These are phyloP conservation scores for Crotalus tigris DNA, from an alignment of 2,113 vertebrate species.

Conservation along the genomic window DNA sequence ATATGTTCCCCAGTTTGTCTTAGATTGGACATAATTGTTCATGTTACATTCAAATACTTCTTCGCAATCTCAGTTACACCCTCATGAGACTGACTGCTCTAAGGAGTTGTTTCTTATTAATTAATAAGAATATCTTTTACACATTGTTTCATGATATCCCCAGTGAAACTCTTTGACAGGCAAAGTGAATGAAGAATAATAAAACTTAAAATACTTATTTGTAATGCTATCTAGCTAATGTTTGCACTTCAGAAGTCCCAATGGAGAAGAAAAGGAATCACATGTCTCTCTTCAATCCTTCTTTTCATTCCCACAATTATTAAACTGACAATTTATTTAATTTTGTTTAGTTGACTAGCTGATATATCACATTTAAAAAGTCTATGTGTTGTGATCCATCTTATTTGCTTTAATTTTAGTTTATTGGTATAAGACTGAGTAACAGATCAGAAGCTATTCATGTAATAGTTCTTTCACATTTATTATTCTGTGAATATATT, in stretches of 20 bases:
- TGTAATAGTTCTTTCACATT: background rate
- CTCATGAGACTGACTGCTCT: background rate
- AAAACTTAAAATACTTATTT: slow-evolving; percentile 5
- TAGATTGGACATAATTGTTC: background rate
- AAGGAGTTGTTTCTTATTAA: background rate
- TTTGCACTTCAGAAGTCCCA: background rate
- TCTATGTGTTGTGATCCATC: background rate
- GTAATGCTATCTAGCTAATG: background rate
- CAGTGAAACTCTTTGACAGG: slow-evolving; percentile 2
- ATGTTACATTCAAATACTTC: background rate
- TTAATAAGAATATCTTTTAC: background rate
- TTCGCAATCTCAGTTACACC: slow-evolving; percentile 10
- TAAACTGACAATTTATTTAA: background rate
- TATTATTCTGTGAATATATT: background rate
- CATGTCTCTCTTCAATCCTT: background rate
- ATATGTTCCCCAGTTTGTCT: background rate
- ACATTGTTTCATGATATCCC: background rate
- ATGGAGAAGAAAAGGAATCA: background rate
- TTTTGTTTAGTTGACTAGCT: background rate
- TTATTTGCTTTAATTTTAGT: background rate
- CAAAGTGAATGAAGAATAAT: slow-evolving; percentile 15
- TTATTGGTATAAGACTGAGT: background rate
- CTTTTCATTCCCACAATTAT: background rate
- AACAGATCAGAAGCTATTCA: background rate
- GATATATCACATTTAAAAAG: background rate